Base-by-base conservation (phyloP, 2,888 invertebrate species). In the Bembecia ichneumoniformis region DNA sequence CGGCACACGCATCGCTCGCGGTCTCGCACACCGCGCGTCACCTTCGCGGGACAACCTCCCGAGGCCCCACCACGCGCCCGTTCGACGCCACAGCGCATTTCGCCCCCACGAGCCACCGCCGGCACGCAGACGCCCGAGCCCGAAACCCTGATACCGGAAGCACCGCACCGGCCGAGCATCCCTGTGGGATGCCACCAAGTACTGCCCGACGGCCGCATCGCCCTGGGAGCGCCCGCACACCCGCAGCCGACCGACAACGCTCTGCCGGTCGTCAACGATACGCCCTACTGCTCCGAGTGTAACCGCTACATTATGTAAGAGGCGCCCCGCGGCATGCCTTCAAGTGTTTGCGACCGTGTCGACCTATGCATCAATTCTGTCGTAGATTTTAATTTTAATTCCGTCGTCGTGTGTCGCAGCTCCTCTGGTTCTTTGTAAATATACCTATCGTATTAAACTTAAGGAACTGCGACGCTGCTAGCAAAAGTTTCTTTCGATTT, bases 261-360 rank as follows among this genome's bases (percentile, higher is more conserved):
- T 54, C 76, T 74, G 65, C 80, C 81, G 58, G 78, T 87, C 66
- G 84, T 89, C 80, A 80, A 83, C 84, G 84, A 89, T 71, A 86
- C 89, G 61, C 91, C 91, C 53, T 87, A 89, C 79, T 96, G 97
- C 89, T 91, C 91, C 72, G 94, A 93, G 72, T 97, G 96, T 89
- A 94, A 94, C 86, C 91, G 93, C 81, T 90, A 93, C 74, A 95
- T 96, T 82, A 93, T 94, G 96, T 96, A 92, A 94, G 93, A 92
- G 88, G 82, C 81, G 74, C 65, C 71, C 66, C 66, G 63, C 67
- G 68, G 77, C 74, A 78, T 84, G 84, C 75, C 80, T 77, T 77
- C 75, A 75, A 79, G 80, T 81, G 80, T 83, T 83, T 86, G 86
- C 86, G 78, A 82, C 84, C 86, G 86, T 86, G 86, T 83, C 86